Evolutionary conservation across 2,113 vertebrate genomes (phyloP).

Genomic region (Pantherophis guttatus): DNA sequence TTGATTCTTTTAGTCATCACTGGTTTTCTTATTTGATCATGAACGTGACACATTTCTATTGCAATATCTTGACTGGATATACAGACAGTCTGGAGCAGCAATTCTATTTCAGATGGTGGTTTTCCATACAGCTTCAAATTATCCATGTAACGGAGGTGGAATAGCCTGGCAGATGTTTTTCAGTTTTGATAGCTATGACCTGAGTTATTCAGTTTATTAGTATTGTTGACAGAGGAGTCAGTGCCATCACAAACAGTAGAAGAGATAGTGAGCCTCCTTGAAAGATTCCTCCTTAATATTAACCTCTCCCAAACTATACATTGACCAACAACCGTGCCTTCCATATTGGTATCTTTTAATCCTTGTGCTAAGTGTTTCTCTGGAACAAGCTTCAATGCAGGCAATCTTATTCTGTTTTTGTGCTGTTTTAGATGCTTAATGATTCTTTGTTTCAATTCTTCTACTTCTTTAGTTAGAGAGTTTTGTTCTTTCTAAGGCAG

Average conservation of each 20-base stretch:
- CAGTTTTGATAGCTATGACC: not conserved
- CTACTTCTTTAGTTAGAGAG: not conserved
- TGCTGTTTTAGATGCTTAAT: not conserved
- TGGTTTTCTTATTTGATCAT: not conserved
- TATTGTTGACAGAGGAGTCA: not conserved
- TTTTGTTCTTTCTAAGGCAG: not conserved
- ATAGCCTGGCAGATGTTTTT: not conserved
- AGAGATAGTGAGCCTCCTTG: not conserved
- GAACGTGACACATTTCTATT: not conserved
- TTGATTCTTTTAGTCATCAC: not conserved
- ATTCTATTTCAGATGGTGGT: not conserved
- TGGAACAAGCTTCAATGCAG: not conserved
- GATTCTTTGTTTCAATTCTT: not conserved
- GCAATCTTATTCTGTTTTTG: not conserved
- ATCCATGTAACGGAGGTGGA: not conserved
- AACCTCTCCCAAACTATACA: not conserved
- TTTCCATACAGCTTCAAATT: not conserved
- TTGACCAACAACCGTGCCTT: not conserved
- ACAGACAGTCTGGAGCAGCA: not conserved
- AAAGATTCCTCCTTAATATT: not conserved
- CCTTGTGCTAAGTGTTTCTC: not conserved
- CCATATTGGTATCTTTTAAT: not conserved
- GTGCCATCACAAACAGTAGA: not conserved
- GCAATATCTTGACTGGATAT: not conserved
- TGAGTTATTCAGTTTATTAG: not conserved